phyloP scores from a whole-genome alignment of 2,797 vertebrate species.

The Premnoplex brunnescens region DNA sequence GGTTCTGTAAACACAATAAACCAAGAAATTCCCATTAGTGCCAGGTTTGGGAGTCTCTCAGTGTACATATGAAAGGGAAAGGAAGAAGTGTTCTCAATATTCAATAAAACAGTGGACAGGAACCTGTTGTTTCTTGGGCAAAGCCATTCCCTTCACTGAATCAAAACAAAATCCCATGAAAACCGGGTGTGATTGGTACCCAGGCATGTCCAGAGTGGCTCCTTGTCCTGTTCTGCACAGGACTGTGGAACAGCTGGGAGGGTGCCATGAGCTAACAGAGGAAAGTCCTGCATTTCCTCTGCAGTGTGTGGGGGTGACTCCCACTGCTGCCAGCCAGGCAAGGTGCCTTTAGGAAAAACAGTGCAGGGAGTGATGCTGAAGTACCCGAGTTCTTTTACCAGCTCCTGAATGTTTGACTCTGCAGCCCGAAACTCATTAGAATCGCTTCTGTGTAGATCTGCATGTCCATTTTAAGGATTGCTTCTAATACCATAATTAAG shows the following conservation, averaged over 20 bases:
- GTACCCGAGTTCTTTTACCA: background rate
- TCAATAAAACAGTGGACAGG: background rate
- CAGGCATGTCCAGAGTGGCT: background rate
- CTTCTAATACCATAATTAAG: background rate
- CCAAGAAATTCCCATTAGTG: background rate
- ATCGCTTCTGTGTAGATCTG: background rate
- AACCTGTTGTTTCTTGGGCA: background rate
- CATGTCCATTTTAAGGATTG: background rate
- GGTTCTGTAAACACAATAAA: background rate
- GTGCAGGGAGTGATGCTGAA: background rate
- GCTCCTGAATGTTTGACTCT: background rate
- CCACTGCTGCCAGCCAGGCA: background rate
- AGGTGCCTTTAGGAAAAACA: background rate
- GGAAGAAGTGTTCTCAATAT: background rate
- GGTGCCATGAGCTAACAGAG: background rate
- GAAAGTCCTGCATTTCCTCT: background rate
- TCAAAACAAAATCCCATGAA: background rate
- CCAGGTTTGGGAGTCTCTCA: background rate
- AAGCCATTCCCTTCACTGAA: background rate
- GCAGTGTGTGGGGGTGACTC: background rate
- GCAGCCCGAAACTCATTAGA: background rate
- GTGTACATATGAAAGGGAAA: background rate
- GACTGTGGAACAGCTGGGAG: rapidly evolving
- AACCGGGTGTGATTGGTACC: background rate
- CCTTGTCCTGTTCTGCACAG: background rate